Evolutionary conservation across 2,797 vertebrate genomes (phyloP).

Genomic region (Triplophysa yarkandensis): DNA sequence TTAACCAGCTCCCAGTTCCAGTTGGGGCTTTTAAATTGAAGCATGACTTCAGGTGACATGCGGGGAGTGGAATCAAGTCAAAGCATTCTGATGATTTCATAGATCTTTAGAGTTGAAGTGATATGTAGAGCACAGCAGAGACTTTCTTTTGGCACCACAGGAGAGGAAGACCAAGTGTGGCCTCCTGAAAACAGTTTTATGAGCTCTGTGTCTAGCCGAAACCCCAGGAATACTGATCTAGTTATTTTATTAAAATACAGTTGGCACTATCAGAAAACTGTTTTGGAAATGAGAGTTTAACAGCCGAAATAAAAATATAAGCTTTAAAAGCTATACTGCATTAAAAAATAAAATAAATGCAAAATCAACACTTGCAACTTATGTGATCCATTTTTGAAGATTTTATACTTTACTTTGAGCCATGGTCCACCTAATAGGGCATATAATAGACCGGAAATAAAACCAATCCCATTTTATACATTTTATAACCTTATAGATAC

Average conservation of each 20-base stretch:
- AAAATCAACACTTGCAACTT: neutral
- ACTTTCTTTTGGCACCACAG: constrained; percentile 19
- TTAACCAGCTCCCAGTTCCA: neutral
- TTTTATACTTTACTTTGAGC: no score
- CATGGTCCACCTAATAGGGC: no score
- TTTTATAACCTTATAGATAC: no score
- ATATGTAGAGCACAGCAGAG: constrained; percentile 24
- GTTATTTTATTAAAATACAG: constrained; percentile 44
- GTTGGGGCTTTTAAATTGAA: neutral
- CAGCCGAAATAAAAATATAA: neutral
- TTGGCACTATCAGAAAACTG: constrained; percentile 8
- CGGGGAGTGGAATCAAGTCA: neutral
- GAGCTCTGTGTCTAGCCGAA: constrained; percentile 35
- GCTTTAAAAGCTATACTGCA: neutral
- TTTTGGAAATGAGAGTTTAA: neutral
- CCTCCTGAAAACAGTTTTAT: constrained; percentile 43
- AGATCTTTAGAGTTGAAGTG: constrained; percentile 16
- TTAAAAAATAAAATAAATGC: neutral
- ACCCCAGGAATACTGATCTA: constrained; percentile 40
- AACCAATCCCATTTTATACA: no score
- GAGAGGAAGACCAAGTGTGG: constrained; percentile 17
- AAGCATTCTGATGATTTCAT: constrained; percentile 8
- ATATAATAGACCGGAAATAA: no score
- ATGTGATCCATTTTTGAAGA: neutral
- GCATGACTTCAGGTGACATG: neutral